These are phyloP conservation scores for Paraescarpia echinospica DNA, from an alignment of 1,140 invertebrate species.

Conservation along the genomic window DNA sequence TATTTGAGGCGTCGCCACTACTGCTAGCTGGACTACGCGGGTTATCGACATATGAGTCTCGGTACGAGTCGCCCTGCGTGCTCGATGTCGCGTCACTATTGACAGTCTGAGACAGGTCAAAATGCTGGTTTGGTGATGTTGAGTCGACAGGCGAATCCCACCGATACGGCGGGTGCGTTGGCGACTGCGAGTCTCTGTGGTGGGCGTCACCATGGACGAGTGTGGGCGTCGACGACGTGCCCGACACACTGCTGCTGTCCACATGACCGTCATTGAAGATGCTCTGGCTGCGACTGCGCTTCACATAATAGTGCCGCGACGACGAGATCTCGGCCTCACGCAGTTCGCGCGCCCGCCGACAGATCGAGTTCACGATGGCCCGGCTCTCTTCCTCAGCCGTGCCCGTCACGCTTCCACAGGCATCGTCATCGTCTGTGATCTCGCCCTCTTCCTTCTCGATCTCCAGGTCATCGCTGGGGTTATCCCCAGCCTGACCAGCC, in stretches of 20 bases:
- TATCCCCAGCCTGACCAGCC: background rate
- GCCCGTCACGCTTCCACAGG: background rate
- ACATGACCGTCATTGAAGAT: background rate
- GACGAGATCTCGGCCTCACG: background rate
- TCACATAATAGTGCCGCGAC: background rate
- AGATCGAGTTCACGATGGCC: background rate
- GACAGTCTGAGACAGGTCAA: background rate
- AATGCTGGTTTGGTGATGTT: background rate
- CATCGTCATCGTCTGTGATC: slow-evolving; percentile 19
- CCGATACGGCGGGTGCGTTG: background rate
- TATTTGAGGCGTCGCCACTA: background rate
- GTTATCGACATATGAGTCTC: background rate
- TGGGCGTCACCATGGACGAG: background rate
- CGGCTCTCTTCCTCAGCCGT: slow-evolving; percentile 6
- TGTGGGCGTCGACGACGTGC: background rate
- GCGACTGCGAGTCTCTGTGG: background rate
- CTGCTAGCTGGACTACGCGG: background rate
- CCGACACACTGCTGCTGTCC: background rate
- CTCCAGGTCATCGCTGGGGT: background rate
- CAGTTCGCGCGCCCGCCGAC: background rate
- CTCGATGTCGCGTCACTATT: background rate
- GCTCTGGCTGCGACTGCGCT: background rate
- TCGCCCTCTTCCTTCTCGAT: slow-evolving; percentile 19
- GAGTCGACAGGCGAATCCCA: background rate
- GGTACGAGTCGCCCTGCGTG: background rate